phyloP scores from a whole-genome alignment of 2,797 vertebrate species.

The Syndactyla subalaris region DNA sequence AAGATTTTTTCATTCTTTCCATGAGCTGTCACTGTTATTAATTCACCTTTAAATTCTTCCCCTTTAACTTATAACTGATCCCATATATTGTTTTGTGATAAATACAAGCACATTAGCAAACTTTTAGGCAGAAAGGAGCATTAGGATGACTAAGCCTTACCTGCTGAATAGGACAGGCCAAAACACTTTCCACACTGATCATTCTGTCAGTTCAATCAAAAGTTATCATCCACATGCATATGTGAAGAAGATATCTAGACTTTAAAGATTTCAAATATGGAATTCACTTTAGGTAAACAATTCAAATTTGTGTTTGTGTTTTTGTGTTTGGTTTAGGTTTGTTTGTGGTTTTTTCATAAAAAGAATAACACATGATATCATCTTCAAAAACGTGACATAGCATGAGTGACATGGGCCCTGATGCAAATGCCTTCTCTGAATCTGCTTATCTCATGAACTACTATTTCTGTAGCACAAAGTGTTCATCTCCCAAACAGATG shows the following conservation, averaged over 20 bases:
- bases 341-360: not conserved
- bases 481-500: not conserved
- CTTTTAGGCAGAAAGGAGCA: not conserved
- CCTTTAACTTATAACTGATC: not conserved
- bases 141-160: not conserved
- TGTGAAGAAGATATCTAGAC: not conserved
- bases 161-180: fast-evolving
- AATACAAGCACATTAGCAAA: not conserved
- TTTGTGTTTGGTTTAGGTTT: not conserved
- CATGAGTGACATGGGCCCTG: not conserved
- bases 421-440: not conserved
- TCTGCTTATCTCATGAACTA: not conserved
- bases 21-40: not conserved
- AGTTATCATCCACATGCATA: not conserved
- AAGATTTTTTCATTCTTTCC: not conserved
- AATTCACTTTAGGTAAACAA: not conserved
- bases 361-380: not conserved
- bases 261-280: not conserved
- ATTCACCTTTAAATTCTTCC: not conserved
- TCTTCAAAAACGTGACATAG: not conserved
- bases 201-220: not conserved
- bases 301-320: not conserved
- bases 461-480: not conserved
- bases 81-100: not conserved
- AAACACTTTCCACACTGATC: not conserved